Conservation (phyloP, 1,140 invertebrate species). For the Scaptomyza graminum region DNA sequence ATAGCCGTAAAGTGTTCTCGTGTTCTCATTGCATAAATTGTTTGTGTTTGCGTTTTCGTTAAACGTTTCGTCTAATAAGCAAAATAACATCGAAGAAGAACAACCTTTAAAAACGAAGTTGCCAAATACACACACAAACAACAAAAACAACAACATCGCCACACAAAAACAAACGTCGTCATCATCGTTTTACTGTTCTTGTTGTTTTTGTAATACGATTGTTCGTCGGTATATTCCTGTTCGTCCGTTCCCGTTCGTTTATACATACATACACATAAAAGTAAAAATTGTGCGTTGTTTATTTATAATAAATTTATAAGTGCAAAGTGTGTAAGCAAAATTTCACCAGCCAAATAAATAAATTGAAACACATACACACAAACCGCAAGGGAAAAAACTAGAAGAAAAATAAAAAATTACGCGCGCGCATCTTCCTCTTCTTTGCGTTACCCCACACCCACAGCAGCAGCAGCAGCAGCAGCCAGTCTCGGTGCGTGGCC, state of each 20-base stretch:
- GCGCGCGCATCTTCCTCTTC: conserved; percentile 66
- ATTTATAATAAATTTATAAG: conserved; percentile 32
- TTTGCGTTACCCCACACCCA: conserved; percentile 11
- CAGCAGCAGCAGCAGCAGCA: too few species aligned
- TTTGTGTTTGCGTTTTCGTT: conserved; percentile 62
- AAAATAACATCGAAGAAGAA: conserved; percentile 5
- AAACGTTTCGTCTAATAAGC: conserved; percentile 36
- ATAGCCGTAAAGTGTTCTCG: conserved; percentile 22
- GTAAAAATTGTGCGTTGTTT: conserved; percentile 13
- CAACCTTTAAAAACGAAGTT: conserved; percentile 48
- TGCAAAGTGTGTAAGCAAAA: conserved; percentile 47
- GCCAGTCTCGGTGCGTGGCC: conserved; percentile 63
- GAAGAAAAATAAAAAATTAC: conserved; percentile 57
- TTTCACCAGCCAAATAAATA: too few species aligned
- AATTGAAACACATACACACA: conserved; percentile 23
- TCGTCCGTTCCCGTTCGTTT: conserved; percentile 32
- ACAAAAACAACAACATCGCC: conserved; percentile 29
- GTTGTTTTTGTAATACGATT: conserved; percentile 12
- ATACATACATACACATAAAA: conserved; percentile 6
- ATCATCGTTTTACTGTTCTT: too few species aligned
- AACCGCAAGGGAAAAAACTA: background rate
- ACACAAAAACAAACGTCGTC: conserved; percentile 35
- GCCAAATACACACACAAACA: conserved; percentile 50
- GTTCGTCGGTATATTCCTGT: conserved; percentile 39
- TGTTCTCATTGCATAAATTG: conserved; percentile 50